A percentile compares a stretch with the other conserved stretches of the same genome.
phyloP scores from a whole-genome alignment of 2,797 vertebrate genomes.

The Apogon talboti region DNA sequence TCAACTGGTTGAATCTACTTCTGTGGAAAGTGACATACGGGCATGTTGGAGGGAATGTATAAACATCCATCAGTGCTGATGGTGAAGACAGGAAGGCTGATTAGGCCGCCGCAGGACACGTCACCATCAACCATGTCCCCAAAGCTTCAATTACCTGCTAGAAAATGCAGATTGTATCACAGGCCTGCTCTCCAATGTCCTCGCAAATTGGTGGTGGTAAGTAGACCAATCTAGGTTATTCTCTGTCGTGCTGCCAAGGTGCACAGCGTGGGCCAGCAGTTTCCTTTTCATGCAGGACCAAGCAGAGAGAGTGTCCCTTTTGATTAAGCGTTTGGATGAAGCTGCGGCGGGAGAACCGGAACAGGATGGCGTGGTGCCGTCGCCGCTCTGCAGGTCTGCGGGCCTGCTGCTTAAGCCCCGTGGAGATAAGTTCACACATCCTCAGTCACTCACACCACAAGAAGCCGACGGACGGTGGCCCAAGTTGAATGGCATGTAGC shows the following conservation, averaged over 20 bases:
- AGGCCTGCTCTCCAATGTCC: constrained; percentile 26
- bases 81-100: constrained; percentile 53
- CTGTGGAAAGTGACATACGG: constrained; percentile 34
- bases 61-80: constrained; percentile 57
- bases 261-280: constrained; percentile 52
- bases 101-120: constrained; percentile 38
- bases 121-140: constrained; percentile 39
- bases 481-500: constrained; percentile 1
- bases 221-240: constrained; percentile 34
- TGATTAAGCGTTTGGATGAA: constrained; percentile 64
- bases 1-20: constrained; percentile 42
- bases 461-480: constrained; percentile 26
- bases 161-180: constrained; percentile 55
- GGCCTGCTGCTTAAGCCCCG: constrained; percentile 42
- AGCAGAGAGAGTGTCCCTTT: constrained; percentile 60
- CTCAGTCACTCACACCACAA: constrained; percentile 26
- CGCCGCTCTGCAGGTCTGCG: constrained; percentile 39
- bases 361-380: constrained; percentile 45
- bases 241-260: constrained; percentile 53
- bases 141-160: constrained; percentile 58
- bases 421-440: constrained; percentile 40
- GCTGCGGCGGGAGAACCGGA: constrained; percentile 42
- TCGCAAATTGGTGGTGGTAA: background rate
- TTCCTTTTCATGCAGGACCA: constrained; percentile 58
- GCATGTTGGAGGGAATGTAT: constrained; percentile 22